Evolutionary conservation across 2,888 invertebrate species (phyloP).

Genomic region (Pycnomerus fuliginosus): DNA sequence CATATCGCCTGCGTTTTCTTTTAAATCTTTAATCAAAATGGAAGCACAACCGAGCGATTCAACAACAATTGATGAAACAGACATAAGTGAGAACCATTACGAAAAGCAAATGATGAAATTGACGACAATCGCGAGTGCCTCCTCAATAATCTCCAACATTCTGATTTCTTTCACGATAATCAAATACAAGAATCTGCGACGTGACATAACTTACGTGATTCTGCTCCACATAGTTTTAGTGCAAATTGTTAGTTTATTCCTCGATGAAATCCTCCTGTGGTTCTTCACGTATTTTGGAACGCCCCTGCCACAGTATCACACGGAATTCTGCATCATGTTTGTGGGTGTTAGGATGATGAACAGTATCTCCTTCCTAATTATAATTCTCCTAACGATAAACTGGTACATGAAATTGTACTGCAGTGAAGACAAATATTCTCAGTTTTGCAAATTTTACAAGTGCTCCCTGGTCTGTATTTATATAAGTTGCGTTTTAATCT

Average conservation of each 20-base stretch:
- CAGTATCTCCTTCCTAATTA: conserved; percentile 6
- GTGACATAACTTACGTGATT: conserved; percentile 6
- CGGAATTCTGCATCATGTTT: conserved; percentile 9
- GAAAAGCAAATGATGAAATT: conserved; percentile 13
- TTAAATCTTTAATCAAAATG: too few relatives aligned
- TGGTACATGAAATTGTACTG: conserved; percentile 11
- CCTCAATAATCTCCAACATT: conserved; percentile 8
- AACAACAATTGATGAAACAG: conserved; percentile 11
- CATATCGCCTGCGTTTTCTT: too few relatives aligned
- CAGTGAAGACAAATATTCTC: conserved; percentile 6
- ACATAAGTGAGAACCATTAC: conserved; percentile 9
- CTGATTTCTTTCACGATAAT: conserved; percentile 12
- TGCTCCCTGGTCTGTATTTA: conserved; percentile 8
- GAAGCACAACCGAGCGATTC: too few relatives aligned
- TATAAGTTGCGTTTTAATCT: conserved; percentile 4
- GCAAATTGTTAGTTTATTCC: conserved; percentile 9
- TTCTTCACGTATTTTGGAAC: conserved; percentile 13
- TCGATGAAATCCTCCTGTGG: conserved; percentile 12
- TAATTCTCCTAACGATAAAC: conserved; percentile 9
- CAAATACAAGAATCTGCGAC: conserved; percentile 9
- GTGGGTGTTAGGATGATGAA: conserved; percentile 9
- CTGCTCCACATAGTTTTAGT: conserved; percentile 10
- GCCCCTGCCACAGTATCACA: conserved; percentile 11
- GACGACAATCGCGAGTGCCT: conserved; percentile 8
- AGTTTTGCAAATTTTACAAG: conserved; percentile 7